These are phyloP conservation scores for Rhinolophus sinicus DNA, from an alignment of 2,113 vertebrate genomes.

Conservation along the genomic window DNA sequence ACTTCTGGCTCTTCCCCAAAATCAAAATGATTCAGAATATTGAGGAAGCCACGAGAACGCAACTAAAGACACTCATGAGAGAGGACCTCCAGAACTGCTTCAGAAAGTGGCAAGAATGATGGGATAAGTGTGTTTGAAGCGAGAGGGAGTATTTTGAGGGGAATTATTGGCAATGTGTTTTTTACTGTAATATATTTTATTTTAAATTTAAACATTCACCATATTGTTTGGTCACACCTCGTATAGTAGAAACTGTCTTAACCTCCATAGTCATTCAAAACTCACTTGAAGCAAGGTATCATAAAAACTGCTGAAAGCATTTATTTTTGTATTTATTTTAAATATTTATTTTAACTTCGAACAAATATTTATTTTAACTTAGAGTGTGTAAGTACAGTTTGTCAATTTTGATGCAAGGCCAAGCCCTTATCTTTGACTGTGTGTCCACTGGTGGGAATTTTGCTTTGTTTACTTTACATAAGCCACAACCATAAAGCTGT, in stretches of 20 bases:
- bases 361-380: neutral
- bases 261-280: neutral
- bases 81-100: too few relatives aligned
- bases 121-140: too few relatives aligned
- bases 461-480: neutral
- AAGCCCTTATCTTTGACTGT: neutral
- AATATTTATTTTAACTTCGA: neutral
- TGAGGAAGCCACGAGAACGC: too few relatives aligned
- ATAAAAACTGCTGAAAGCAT: constrained; percentile 35
- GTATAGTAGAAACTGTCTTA: constrained; percentile 1
- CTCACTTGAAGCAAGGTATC: neutral
- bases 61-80: too few relatives aligned
- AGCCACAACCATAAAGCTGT: neutral
- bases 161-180: too few relatives aligned
- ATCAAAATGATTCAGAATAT: too few relatives aligned
- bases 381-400: neutral
- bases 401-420: neutral
- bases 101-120: too few relatives aligned
- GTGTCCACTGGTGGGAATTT: neutral
- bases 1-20: too few relatives aligned
- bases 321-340: constrained; percentile 17
- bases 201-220: too few relatives aligned
- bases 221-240: too few relatives aligned
- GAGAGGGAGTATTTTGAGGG: too few relatives aligned
- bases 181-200: too few relatives aligned